Conservation (phyloP, 2,797 vertebrate genomes). For the Liasis olivaceus region DNA sequence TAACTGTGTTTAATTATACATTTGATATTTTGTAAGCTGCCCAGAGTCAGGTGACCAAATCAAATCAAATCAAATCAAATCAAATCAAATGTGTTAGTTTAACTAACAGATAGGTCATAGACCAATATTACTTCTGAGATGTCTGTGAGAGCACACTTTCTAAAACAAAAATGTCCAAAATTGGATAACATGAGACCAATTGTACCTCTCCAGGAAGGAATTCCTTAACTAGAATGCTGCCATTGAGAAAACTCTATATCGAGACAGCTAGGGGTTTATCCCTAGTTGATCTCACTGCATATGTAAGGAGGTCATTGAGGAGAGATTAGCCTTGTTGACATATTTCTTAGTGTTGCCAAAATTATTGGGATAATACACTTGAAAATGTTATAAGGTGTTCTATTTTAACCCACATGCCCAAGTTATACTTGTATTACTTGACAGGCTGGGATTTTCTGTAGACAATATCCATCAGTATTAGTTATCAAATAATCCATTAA, state of each 20-base stretch:
- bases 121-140: background rate
- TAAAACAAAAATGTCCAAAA: background rate
- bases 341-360: background rate
- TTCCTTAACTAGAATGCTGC: background rate
- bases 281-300: background rate
- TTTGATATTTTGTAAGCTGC: background rate
- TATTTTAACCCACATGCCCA: background rate
- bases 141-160: background rate
- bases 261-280: background rate
- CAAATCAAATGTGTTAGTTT: background rate
- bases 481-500: conserved; percentile 20
- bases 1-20: background rate
- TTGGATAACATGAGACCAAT: background rate
- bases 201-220: background rate
- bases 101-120: background rate
- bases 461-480: background rate
- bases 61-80: background rate
- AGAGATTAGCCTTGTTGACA: background rate
- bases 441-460: background rate
- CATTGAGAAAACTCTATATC: background rate
- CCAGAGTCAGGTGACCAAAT: background rate
- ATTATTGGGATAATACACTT: background rate
- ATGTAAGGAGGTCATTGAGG: background rate
- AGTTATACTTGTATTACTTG: background rate
- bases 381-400: background rate